These are phyloP conservation scores for Xestia rhomboidea DNA, from an alignment of 2,888 invertebrate genomes.

Conservation along the genomic window DNA sequence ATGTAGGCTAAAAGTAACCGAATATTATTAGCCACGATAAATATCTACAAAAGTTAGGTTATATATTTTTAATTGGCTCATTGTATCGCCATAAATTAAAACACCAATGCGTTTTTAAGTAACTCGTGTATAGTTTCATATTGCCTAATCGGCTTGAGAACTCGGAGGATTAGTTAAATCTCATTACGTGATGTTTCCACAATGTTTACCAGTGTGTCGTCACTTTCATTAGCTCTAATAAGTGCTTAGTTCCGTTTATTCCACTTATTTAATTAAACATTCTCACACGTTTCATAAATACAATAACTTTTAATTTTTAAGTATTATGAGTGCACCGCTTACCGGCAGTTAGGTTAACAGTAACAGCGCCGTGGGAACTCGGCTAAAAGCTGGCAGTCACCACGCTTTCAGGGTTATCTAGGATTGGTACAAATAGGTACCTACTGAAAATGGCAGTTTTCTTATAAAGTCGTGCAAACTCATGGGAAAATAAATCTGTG, in stretches of 20 bases:
- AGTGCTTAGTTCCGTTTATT: conserved; percentile 83
- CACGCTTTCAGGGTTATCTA: conserved; percentile 59
- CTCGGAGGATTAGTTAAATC: conserved; percentile 73
- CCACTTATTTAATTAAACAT: conserved; percentile 90
- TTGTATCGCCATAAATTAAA: conserved; percentile 41
- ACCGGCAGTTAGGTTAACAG: conserved; percentile 88
- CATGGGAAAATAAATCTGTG: not conserved
- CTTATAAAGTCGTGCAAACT: not conserved
- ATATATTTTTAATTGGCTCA: conserved; percentile 11
- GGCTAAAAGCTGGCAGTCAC: conserved; percentile 81
- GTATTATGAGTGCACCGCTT: conserved; percentile 88
- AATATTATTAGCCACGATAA: not conserved
- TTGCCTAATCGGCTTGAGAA: conserved; percentile 78
- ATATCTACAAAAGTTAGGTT: conserved; percentile 5
- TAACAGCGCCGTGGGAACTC: conserved; percentile 88
- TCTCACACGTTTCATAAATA: conserved; percentile 88
- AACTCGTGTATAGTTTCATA: conserved; percentile 40
- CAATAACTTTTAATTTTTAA: conserved; percentile 90
- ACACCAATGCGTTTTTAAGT: conserved; percentile 41
- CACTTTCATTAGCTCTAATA: conserved; percentile 82
- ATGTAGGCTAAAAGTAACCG: not conserved
- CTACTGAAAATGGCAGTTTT: not conserved
- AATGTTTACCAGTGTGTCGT: conserved; percentile 75
- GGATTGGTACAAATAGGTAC: conserved; percentile 46
- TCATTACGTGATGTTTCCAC: conserved; percentile 71